Base-by-base conservation (phyloP, 64 coral and sea anemone genomes). In the Cladopsammia gracilis region DNA sequence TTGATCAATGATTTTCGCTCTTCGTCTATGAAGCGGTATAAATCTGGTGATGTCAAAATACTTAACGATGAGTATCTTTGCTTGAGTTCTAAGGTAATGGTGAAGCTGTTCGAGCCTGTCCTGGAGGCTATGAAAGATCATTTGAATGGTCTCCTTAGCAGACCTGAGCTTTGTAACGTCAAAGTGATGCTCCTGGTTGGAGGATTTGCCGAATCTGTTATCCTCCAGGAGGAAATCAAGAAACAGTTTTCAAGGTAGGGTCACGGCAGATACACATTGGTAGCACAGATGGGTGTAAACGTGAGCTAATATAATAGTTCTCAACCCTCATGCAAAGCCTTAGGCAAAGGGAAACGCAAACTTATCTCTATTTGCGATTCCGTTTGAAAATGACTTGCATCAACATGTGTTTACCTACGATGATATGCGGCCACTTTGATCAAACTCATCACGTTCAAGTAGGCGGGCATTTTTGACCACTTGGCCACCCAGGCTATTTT, bases 111-210 rank as follows among this genome's bases (percentile, higher is more conserved):
- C 53, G 19, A 53, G n/a, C 75, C 49, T 5, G 75, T 77, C 3
- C 48, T 77, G 19, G 75, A 77, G 56, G 50, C 50, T 18, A 77
- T 77, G 75, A 77, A 77, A 54, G 75, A 77, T 23, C 75, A 77
- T 54, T 25, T 77, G 3, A 77, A 24, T 2, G 48, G 15, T 18
- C 75, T 77, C 11, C 75, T 77, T 3, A 56, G 10, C 12, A 12
- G 23, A 20, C 50, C 50, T 23, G 12, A 24, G n/a, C 75, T 77
- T 77, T 77, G 48, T 10, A 57, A 77, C 25, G 75, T 77, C 50
- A 54, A 52, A 3, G 50, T 25, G 7, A 77, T 77, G 75, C 75
- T 77, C 19, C 20, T 77, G 10, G 50, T 77, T 19, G 72, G 72
- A 75, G 72, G 72, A 75, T 75, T 75, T 20, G 72, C 72, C 1